Conservation (phyloP, 2,888 invertebrate genomes). For the Lasioglossum villosulum region DNA sequence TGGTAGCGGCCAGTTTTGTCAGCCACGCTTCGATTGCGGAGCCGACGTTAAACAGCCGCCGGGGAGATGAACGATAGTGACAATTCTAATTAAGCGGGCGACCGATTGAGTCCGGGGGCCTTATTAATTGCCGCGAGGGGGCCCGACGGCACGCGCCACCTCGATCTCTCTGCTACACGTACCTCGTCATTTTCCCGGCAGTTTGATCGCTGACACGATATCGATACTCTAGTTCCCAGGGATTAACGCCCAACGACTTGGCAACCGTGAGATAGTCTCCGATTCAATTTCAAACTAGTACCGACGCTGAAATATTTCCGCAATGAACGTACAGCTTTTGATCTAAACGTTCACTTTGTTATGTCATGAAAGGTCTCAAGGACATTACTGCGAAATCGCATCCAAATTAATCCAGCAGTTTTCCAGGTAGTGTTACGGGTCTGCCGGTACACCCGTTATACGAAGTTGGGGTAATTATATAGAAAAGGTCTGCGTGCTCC, state of each 20-base stretch:
- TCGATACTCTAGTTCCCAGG: background rate
- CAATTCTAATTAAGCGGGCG: constrained; percentile 67
- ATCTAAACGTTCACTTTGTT: too few species aligned
- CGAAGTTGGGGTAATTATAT: too few species aligned
- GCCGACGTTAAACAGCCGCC: constrained; percentile 60
- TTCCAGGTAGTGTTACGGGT: too few species aligned
- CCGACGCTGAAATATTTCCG: background rate
- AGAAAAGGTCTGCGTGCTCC: too few species aligned
- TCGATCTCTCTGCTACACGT: background rate
- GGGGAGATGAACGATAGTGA: constrained; percentile 69
- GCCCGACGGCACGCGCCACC: constrained; percentile 46
- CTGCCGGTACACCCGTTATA: too few species aligned
- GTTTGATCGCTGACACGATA: constrained; percentile 1
- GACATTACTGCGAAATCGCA: too few species aligned
- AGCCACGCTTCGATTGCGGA: constrained; percentile 63
- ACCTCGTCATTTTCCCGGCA: background rate
- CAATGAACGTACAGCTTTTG: too few species aligned
- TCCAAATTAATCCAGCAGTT: too few species aligned
- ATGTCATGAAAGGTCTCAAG: too few species aligned
- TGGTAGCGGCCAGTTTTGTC: constrained; percentile 63
- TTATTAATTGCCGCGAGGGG: constrained; percentile 57
- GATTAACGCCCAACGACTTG: background rate
- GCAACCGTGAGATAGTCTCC: background rate
- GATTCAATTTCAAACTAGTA: background rate
- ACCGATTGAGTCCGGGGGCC: constrained; percentile 46